phyloP scores from a whole-genome alignment of 2,797 vertebrate species.

The Chrosomus eos region DNA sequence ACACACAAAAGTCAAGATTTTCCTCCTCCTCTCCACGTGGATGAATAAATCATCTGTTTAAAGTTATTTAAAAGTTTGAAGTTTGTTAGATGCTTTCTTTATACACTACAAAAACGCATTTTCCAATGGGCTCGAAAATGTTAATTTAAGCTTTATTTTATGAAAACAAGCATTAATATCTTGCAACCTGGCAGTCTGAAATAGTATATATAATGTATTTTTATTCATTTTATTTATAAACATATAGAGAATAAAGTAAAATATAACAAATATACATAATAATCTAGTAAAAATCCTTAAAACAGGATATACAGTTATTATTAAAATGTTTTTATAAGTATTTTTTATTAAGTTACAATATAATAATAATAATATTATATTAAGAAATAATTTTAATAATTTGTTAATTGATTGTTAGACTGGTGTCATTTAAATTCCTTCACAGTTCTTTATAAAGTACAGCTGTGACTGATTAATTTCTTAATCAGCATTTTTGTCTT shows the following conservation, averaged over 20 bases:
- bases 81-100: not conserved
- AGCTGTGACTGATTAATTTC: not conserved
- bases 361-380: not conserved
- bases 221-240: not conserved
- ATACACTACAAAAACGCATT: not conserved
- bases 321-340: not conserved
- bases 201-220: not conserved
- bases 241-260: not conserved
- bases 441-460: not conserved
- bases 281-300: not conserved
- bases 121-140: no score
- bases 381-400: not conserved
- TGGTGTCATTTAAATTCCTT: not conserved
- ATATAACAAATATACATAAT: not conserved
- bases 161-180: not conserved
- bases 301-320: not conserved
- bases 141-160: not conserved
- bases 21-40: not conserved
- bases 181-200: not conserved
- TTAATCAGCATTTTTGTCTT: not conserved
- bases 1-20: conserved; percentile 23
- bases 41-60: conserved; percentile 1
- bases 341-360: not conserved
- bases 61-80: conserved; percentile 6
- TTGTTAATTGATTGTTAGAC: not conserved